These are phyloP conservation scores for Arvicanthis niloticus DNA, from an alignment of 2,113 vertebrate species.

Conservation along the genomic window DNA sequence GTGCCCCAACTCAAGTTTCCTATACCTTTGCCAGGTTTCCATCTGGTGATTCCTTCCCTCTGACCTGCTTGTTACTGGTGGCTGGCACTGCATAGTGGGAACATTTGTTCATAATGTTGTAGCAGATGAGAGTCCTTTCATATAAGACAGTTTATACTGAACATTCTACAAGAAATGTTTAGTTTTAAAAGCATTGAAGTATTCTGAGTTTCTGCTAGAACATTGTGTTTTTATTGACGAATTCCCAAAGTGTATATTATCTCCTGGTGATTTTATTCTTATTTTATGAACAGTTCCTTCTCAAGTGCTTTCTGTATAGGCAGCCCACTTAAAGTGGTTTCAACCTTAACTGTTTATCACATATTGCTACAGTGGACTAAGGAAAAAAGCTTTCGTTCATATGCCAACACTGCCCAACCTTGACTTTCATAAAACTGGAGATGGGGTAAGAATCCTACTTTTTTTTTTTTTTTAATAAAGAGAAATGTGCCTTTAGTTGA, in stretches of 20 bases:
- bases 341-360: constrained; percentile 92
- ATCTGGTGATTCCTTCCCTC: constrained; percentile 69
- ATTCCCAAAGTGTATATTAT: constrained; percentile 48
- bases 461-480: constrained; percentile 55
- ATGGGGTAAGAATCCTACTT: constrained; percentile 90
- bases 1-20: constrained; percentile 77
- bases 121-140: constrained; percentile 66
- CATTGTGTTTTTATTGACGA: constrained; percentile 54
- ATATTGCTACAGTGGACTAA: constrained; percentile 99
- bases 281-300: constrained; percentile 63
- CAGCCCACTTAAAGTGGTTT: constrained; percentile 26
- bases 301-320: constrained; percentile 5
- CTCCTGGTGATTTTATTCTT: constrained; percentile 48
- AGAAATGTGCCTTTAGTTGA: constrained; percentile 50
- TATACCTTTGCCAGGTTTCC: constrained; percentile 79
- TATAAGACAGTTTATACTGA: constrained; percentile 61
- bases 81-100: constrained; percentile 64
- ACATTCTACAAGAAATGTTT: constrained; percentile 44
- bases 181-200: constrained; percentile 47
- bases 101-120: constrained; percentile 73
- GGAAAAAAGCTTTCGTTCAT: constrained; percentile 98
- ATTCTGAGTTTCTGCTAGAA: constrained; percentile 41
- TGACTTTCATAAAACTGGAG: constrained; percentile 95
- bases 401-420: constrained; percentile 97
- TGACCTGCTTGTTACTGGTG: constrained; percentile 76